Conservation (phyloP, 2,797 vertebrate species). For the Lemur catta region DNA sequence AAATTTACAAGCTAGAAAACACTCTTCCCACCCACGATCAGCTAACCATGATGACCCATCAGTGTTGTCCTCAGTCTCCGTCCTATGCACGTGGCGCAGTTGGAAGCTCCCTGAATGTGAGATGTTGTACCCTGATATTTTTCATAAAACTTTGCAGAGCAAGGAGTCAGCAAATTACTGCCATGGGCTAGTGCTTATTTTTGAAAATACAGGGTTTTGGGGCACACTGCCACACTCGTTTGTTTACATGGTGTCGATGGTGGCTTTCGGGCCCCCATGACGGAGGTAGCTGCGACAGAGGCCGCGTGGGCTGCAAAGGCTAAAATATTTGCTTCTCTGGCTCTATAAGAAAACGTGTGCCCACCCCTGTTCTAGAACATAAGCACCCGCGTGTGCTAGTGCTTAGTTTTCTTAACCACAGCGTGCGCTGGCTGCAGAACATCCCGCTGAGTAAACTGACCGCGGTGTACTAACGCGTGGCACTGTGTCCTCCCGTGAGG, state of each 20-base stretch:
- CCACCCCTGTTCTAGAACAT: background rate
- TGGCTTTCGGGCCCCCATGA: accelerated
- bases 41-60: accelerated
- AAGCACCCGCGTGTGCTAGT: background rate
- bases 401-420: background rate
- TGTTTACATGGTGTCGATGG: accelerated
- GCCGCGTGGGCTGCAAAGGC: background rate
- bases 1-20: background rate
- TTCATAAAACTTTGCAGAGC: background rate
- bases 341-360: accelerated
- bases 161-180: background rate
- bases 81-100: accelerated
- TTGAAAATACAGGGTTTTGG: too few relatives aligned
- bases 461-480: accelerated
- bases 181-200: accelerated
- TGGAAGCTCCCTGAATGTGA: background rate
- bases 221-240: accelerated
- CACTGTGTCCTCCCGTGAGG: accelerated
- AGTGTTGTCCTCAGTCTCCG: too few relatives aligned
- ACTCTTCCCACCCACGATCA: background rate
- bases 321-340: background rate
- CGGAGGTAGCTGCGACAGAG: accelerated
- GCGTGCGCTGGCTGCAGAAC: background rate
- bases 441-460: background rate
- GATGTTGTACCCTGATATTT: background rate